These are phyloP conservation scores for Xanthia togata DNA, from an alignment of 2,888 invertebrate genomes.

Conservation along the genomic window DNA sequence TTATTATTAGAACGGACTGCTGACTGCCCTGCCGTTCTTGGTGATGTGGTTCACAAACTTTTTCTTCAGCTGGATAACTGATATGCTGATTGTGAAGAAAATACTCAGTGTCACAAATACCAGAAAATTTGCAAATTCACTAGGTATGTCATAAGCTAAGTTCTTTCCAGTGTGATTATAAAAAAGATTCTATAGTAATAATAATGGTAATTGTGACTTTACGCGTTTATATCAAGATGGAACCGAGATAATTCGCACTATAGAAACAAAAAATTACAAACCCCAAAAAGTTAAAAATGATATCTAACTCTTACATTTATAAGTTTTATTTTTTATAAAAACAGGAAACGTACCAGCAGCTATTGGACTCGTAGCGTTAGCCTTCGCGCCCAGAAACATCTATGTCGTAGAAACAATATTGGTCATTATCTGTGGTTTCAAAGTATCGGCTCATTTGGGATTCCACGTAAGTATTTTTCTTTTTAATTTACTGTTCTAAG, in stretches of 20 bases:
- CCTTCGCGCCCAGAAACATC: conserved; percentile 87
- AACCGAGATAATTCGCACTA: background rate
- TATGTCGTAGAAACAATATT: conserved; percentile 90
- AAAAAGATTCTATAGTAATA: background rate
- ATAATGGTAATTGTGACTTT: background rate
- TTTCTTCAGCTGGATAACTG: conserved; percentile 92
- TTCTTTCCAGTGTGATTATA: background rate
- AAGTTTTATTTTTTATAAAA: conserved; percentile 49
- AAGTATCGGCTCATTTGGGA: conserved; percentile 91
- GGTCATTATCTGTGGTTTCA: conserved; percentile 91
- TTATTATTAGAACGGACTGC: conserved; percentile 90
- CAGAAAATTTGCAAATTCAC: conserved; percentile 90
- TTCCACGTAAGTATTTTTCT: conserved; percentile 86
- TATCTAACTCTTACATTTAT: background rate
- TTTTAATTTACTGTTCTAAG: background rate
- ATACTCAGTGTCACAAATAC: conserved; percentile 88
- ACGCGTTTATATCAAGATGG: background rate
- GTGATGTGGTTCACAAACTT: conserved; percentile 94
- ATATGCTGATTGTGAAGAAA: conserved; percentile 90
- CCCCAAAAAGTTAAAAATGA: background rate
- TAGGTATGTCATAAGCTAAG: conserved; percentile 76
- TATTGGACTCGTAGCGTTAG: conserved; percentile 89
- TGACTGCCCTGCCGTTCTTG: conserved; percentile 94
- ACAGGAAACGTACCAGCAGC: conserved; percentile 90
- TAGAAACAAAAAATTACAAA: background rate